These are phyloP conservation scores for Lordiphosa fenestrarum DNA, from an alignment of 2,888 invertebrate genomes.

Conservation along the genomic window DNA sequence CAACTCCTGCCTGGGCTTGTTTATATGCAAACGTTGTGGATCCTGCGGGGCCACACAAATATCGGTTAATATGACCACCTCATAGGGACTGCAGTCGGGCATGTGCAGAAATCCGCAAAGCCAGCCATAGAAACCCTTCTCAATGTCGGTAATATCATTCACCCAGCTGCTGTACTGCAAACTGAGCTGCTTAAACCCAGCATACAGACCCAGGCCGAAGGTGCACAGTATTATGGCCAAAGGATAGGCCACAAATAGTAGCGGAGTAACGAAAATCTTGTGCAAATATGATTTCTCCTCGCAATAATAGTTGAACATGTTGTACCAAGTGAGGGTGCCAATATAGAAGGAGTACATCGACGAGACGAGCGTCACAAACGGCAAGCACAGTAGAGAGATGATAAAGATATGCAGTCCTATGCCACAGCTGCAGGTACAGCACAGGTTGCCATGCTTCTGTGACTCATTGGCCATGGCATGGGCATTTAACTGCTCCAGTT, in stretches of 20 bases:
- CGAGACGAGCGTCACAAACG: constrained; percentile 85
- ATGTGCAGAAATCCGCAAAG: constrained; percentile 85
- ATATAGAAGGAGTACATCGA: constrained; percentile 87
- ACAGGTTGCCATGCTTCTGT: constrained; percentile 82
- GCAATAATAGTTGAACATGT: constrained; percentile 86
- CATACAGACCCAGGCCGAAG: constrained; percentile 85
- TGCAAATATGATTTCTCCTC: constrained; percentile 85
- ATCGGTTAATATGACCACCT: constrained; percentile 83
- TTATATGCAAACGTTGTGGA: constrained; percentile 73
- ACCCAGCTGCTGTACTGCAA: constrained; percentile 86
- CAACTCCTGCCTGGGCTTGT: constrained; percentile 80
- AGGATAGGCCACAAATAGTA: constrained; percentile 86
- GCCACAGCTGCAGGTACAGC: constrained; percentile 82
- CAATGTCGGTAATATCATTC: constrained; percentile 87
- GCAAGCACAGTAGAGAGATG: constrained; percentile 84
- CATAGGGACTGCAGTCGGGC: constrained; percentile 88
- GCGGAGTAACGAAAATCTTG: constrained; percentile 84
- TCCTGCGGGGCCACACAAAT: constrained; percentile 78
- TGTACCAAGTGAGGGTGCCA: constrained; percentile 89
- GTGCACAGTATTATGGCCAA: constrained; percentile 85
- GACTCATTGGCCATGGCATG: constrained; percentile 82
- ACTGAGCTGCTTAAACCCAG: constrained; percentile 86
- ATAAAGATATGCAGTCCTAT: constrained; percentile 86
- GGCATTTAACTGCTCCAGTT: constrained; percentile 86
- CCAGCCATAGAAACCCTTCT: constrained; percentile 91